A percentile compares a stretch with the other conserved stretches of the same genome.
Evolutionary conservation across 1,140 invertebrate genomes (phyloP).

Genomic region (Pygmarrhopalites habei): DNA sequence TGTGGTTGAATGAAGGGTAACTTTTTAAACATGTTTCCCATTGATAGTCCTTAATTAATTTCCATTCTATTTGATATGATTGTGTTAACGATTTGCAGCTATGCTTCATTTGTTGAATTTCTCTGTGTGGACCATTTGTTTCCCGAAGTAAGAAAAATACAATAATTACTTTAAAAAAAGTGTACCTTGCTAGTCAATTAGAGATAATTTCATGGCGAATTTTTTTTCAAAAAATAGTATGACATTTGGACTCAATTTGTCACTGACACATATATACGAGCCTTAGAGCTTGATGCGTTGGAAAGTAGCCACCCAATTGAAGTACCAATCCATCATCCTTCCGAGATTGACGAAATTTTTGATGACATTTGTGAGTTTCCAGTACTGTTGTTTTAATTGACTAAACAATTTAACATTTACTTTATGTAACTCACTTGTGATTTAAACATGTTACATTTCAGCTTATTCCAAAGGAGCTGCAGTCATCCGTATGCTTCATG

Average conservation of each 20-base stretch:
- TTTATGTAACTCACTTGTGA: neutral
- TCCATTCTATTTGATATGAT: too few species aligned
- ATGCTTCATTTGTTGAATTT: conserved; percentile 82
- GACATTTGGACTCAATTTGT: conserved; percentile 61
- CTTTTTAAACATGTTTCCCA: too few species aligned
- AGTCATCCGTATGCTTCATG: conserved; percentile 92
- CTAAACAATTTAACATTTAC: neutral
- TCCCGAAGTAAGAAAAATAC: too few species aligned
- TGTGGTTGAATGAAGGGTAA: conserved; percentile 92
- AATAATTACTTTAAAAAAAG: conserved; percentile 92
- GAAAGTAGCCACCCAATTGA: conserved; percentile 87
- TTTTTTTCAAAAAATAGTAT: too few species aligned
- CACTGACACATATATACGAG: conserved; percentile 69
- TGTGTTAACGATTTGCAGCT: too few species aligned
- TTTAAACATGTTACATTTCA: too few species aligned
- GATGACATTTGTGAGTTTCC: conserved; percentile 92
- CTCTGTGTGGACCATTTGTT: conserved; percentile 79
- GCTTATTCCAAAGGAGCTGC: conserved; percentile 59
- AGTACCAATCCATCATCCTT: conserved; percentile 75
- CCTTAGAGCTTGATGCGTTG: conserved; percentile 79
- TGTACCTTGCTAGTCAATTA: too few species aligned
- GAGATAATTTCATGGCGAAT: neutral
- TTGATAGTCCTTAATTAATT: too few species aligned
- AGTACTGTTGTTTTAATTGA: conserved; percentile 49
- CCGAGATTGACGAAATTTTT: conserved; percentile 91